Conservation (phyloP, 2,888 invertebrate genomes). For the Brachylomia viminalis region DNA sequence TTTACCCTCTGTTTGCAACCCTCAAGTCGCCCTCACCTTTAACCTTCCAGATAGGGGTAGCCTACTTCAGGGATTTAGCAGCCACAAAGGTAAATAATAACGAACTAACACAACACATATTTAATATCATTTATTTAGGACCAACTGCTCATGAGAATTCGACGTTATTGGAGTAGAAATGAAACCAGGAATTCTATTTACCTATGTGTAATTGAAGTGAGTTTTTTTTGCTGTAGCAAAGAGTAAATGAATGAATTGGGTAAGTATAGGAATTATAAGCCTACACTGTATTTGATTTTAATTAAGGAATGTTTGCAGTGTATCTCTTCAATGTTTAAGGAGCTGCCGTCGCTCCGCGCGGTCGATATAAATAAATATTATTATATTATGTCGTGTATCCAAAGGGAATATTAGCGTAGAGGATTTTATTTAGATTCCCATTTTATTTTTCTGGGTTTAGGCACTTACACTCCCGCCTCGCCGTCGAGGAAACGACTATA, state of each 20-base stretch:
- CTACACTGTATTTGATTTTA: slow-evolving; percentile 5
- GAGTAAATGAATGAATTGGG: slow-evolving; percentile 21
- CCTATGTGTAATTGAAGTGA: slow-evolving; percentile 14
- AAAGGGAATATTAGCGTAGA: no score
- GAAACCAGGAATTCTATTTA: slow-evolving; percentile 44
- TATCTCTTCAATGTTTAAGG: slow-evolving; percentile 5
- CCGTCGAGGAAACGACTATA: no score
- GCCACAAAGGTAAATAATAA: slow-evolving; percentile 36
- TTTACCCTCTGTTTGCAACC: neutral
- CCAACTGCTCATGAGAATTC: slow-evolving; percentile 42
- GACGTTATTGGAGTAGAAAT: slow-evolving; percentile 56
- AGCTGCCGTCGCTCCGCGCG: neutral
- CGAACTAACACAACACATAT: slow-evolving; percentile 28
- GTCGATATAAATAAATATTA: neutral
- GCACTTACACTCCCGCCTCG: no score
- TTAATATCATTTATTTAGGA: slow-evolving; percentile 60
- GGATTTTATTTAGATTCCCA: neutral
- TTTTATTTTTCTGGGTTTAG: neutral
- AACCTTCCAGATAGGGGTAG: neutral
- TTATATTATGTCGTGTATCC: neutral
- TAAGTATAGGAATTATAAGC: slow-evolving; percentile 4
- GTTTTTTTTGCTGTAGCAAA: slow-evolving; percentile 38
- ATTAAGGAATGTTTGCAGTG: slow-evolving; percentile 1
- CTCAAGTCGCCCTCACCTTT: neutral
- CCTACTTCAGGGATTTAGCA: slow-evolving; percentile 20